Base-by-base conservation (phyloP, 1,140 invertebrate genomes). In the Drosophila bocqueti region DNA sequence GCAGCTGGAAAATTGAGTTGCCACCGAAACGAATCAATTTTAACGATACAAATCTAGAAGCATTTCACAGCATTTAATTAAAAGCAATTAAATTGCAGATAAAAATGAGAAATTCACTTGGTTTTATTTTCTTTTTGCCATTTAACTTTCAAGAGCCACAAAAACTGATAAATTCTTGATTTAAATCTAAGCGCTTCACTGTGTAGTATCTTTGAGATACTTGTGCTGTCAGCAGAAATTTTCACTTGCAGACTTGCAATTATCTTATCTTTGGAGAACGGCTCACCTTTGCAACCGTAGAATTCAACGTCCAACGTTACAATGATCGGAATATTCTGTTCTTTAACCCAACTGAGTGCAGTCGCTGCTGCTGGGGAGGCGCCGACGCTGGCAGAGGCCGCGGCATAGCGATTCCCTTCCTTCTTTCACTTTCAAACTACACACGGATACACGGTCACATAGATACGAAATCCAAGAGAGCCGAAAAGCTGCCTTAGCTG, bases 261-360 rank as follows among this genome's bases (percentile, higher is more conserved):
- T 21, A 21, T 68, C 63, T 75, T 81, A 68, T 82, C 69, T 69
- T 80, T 80, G 75, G 83, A 84, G 85, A 84, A 84, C 84, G 81
- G 91, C 91, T 92, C 91, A 92, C 91, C 91, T 92, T 91, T 92
- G 86, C 92, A 91, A 93, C 92, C 91, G 92, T 86, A 92, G 92
- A 91, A 93, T 92, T 91, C 92, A 92, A 92, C 92, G 91, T 92
- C 82, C 90, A 93, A 93, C 92, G 92, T 75, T 89, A 93, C 90
- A 93, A 93, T 93, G 91, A 93, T 93, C 86, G 79, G 76, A 92
- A 92, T 83, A 79, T 81, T 78, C 68, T 86, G 77, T 92, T 87
- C 91, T 91, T 91, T 79, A 67, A 52, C 68, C 81, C 65, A 91
- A 78, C 58, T 67, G 73, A 65, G 66, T 86, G 84, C 83, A 86